Evolutionary conservation across 92 coral and sea anemone species (phyloP), one percentile per base, ranked within the genome.

Genomic region (Paragorgia papillata): DNA sequence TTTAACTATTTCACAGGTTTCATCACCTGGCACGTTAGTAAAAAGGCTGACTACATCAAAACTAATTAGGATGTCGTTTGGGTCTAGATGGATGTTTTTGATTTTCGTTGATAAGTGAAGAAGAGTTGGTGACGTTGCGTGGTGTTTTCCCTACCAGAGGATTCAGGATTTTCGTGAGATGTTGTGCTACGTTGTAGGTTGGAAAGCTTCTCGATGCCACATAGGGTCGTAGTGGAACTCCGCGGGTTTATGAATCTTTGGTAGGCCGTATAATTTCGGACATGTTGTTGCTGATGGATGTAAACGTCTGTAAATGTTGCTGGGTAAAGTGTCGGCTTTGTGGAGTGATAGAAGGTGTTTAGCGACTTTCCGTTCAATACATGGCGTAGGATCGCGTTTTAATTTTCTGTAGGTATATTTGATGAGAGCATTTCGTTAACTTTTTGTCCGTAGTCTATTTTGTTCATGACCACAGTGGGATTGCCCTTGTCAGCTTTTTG

Each of bases 121-220:
- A 18, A 1, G 57, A 41, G 80, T 48, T 81, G 19, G 29, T 33
- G 7, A 62, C 85, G 34, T 30, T 25, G 44, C 28, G 76, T 50
- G 76, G 32, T 30, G 75, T 62, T 43, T 74, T 82, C 2, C 82
- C 69, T n/a, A 81, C 65, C 60, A 74, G 53, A 51, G 86, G 86
- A 3, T 19, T 62, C 35, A 73, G 32, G 17, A 60, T 70, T 50
- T 68, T 41, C 18, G 62, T 51, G 22, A 60, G 48, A 68, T 60
- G 21, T 64, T 81, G 63, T 3, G 76, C 68, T 5, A 37, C 9
- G 9, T 21, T 29, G 29, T 66, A 49, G 20, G 76, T 41, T 18
- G 73, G 30, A 1, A 39, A 53, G 5, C 67, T 41, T 18, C 32
- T 54, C 9, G 32, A 19, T 5, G 67, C 29, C 26, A 65, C 83